Conservation (phyloP, 2,113 vertebrate genomes). For the Colossoma macropomum region DNA sequence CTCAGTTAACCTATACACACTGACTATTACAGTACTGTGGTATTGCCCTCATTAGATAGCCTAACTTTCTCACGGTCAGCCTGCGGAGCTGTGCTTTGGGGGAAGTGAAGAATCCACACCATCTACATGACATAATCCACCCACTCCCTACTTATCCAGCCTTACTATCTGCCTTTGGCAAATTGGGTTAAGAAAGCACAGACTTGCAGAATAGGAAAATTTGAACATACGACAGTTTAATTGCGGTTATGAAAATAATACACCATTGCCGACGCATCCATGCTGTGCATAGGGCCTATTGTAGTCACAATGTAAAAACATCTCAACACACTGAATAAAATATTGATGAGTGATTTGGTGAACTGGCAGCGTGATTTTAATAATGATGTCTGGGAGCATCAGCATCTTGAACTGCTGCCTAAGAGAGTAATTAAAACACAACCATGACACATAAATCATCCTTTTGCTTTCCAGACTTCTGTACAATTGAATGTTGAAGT, state of each 20-base stretch:
- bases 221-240: not conserved
- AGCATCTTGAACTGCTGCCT: no score
- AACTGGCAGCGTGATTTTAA: not conserved
- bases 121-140: slow-evolving; percentile 32
- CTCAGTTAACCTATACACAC: not conserved
- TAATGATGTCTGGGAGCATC: no score
- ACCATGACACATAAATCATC: not conserved
- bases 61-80: slow-evolving; percentile 22
- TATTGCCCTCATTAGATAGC: not conserved
- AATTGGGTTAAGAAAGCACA: not conserved
- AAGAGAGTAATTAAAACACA: no score
- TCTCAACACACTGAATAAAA: not conserved
- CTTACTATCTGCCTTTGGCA: slow-evolving; percentile 25
- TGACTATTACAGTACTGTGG: not conserved
- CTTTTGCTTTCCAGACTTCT: not conserved
- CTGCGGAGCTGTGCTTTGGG: slow-evolving; percentile 8
- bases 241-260: not conserved
- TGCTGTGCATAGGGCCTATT: not conserved
- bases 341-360: not conserved
- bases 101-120: slow-evolving; percentile 28
- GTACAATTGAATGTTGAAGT: no score
- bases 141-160: not conserved
- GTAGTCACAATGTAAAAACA: not conserved
- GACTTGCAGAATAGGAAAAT: not conserved
- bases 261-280: not conserved